Evolutionary conservation across 2,113 vertebrate species (phyloP).

Genomic region (Antidorcas marsupialis): DNA sequence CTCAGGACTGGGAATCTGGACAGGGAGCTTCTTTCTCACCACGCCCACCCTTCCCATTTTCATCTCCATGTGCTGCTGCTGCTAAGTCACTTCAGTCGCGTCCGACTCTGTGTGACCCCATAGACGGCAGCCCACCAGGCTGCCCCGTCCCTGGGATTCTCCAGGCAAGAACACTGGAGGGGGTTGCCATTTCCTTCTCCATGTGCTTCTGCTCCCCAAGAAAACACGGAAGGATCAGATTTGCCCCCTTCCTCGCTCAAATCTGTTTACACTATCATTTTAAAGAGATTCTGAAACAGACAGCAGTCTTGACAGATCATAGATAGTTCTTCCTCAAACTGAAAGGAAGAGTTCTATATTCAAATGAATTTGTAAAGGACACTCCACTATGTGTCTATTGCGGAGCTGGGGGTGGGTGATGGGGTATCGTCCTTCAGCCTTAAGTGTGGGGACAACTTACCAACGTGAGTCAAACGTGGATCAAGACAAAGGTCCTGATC

Average conservation of each 20-base stretch:
- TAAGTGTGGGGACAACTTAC: background rate
- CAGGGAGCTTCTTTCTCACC: background rate
- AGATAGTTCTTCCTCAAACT: background rate
- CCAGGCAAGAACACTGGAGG: too few species aligned
- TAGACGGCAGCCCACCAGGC: too few species aligned
- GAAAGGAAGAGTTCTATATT: background rate
- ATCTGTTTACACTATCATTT: background rate
- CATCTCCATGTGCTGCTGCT: accelerated
- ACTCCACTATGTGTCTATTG: background rate
- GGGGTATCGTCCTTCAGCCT: background rate
- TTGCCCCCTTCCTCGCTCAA: background rate
- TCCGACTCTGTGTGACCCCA: too few species aligned
- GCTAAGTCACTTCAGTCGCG: too few species aligned
- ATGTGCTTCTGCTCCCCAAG: accelerated
- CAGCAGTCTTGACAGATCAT: background rate
- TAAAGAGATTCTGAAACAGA: background rate
- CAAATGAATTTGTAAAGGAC: background rate
- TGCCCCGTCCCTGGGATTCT: too few species aligned
- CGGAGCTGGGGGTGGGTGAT: accelerated
- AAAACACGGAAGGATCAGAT: background rate
- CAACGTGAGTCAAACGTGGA: background rate
- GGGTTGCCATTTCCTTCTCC: background rate
- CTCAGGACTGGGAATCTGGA: background rate
- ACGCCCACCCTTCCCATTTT: background rate
- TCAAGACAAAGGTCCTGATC: background rate